Evolutionary conservation across 2,888 invertebrate genomes (phyloP).

Genomic region (Macaria notata): DNA sequence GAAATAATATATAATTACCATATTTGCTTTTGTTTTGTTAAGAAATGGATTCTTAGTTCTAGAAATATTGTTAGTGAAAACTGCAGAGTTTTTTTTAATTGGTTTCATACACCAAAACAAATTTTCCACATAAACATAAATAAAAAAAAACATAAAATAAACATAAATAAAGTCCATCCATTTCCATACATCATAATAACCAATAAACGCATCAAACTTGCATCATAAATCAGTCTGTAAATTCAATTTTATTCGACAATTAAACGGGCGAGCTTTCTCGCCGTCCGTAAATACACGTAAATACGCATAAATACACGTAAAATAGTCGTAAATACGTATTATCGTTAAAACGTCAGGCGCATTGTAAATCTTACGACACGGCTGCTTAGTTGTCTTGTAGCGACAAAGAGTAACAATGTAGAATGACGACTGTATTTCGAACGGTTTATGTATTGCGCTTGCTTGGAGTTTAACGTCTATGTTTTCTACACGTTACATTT

Average conservation of each 20-base stretch:
- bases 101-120: no score
- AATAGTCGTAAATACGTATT: conserved; percentile 80
- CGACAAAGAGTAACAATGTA: conserved; percentile 33
- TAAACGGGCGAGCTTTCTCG: conserved; percentile 77
- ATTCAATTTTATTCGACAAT: conserved; percentile 82
- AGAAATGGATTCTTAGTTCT: no score
- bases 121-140: no score
- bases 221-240: conserved; percentile 73
- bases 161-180: no score
- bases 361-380: conserved; percentile 60
- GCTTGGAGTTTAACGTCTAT: conserved; percentile 17
- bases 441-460: conserved; percentile 19
- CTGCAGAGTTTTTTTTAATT: no score
- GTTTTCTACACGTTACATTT: conserved; percentile 11
- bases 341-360: conserved; percentile 79
- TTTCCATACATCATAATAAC: conserved; percentile 17
- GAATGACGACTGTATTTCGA: conserved; percentile 25
- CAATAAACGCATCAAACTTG: conserved; percentile 25
- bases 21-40: no score
- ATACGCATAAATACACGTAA: conserved; percentile 68
- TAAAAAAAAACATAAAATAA: no score
- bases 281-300: conserved; percentile 48
- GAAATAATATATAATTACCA: no score
- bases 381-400: conserved; percentile 30
- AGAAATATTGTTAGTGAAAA: no score